These are phyloP conservation scores for Drosophila mercatorum DNA, from an alignment of 2,888 invertebrate species.

Conservation along the genomic window DNA sequence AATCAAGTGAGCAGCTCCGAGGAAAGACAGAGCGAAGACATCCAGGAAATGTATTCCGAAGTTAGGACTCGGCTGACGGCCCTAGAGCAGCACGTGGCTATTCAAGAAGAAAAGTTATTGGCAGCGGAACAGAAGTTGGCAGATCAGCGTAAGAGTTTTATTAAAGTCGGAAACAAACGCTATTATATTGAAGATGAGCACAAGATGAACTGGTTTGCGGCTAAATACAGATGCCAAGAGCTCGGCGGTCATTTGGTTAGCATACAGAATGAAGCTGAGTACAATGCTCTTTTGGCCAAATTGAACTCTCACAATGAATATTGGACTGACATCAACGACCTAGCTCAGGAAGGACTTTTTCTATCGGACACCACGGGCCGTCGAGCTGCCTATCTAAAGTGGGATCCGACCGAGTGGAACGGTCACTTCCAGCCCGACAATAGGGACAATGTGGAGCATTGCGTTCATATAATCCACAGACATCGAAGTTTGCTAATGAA, in stretches of 20 bases:
- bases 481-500: not conserved
- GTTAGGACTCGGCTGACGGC: not conserved
- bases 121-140: not conserved
- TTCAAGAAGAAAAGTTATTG: no score
- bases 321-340: conserved; percentile 1
- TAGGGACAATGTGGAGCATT: not conserved
- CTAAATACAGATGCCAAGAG: not conserved
- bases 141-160: not conserved
- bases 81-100: not conserved
- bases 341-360: not conserved
- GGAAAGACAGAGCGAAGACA: not conserved
- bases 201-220: not conserved
- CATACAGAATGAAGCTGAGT: not conserved
- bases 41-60: not conserved
- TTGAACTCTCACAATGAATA: not conserved
- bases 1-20: not conserved
- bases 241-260: not conserved
- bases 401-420: not conserved
- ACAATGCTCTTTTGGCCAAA: not conserved
- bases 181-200: not conserved
- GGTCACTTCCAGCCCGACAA: not conserved
- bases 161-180: not conserved
- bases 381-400: not conserved
- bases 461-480: not conserved
- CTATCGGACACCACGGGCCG: conserved; percentile 2